phyloP scores from a whole-genome alignment of 2,113 vertebrate species.

The Aspiorhynchus laticeps region DNA sequence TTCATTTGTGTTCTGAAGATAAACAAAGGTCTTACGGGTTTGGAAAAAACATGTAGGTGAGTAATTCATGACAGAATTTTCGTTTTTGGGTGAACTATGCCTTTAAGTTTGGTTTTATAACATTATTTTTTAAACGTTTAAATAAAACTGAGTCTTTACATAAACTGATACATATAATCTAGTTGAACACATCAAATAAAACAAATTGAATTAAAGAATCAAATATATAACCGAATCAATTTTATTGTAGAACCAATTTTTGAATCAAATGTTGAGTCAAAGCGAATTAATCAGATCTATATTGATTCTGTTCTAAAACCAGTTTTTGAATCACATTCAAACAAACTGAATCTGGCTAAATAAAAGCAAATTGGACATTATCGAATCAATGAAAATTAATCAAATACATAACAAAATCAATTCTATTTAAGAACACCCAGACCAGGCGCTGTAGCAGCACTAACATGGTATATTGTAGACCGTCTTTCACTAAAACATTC shows the following conservation, averaged over 20 bases:
- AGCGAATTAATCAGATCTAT: neutral
- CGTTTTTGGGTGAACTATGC: too few species aligned
- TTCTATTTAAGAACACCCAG: neutral
- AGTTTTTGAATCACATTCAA: neutral
- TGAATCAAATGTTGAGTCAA: neutral
- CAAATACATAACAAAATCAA: neutral
- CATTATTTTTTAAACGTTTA: neutral
- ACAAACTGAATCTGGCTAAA: neutral
- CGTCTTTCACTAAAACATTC: neutral
- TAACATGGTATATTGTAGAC: neutral
- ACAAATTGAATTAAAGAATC: neutral
- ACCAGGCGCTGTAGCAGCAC: neutral
- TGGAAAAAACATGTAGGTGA: too few species aligned
- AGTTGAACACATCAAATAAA: neutral
- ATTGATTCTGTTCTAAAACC: neutral
- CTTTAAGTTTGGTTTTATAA: neutral
- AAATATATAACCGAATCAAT: neutral
- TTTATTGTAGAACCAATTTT: neutral
- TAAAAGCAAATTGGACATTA: neutral
- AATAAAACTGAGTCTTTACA: neutral
- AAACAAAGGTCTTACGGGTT: too few species aligned
- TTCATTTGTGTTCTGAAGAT: too few species aligned
- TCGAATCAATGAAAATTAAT: neutral
- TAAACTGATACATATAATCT: neutral
- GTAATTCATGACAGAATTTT: too few species aligned